A percentile compares a stretch with the other conserved stretches of the same genome.
phyloP scores from a whole-genome alignment of 2,888 invertebrate species.

The Cataglyphis livida region DNA sequence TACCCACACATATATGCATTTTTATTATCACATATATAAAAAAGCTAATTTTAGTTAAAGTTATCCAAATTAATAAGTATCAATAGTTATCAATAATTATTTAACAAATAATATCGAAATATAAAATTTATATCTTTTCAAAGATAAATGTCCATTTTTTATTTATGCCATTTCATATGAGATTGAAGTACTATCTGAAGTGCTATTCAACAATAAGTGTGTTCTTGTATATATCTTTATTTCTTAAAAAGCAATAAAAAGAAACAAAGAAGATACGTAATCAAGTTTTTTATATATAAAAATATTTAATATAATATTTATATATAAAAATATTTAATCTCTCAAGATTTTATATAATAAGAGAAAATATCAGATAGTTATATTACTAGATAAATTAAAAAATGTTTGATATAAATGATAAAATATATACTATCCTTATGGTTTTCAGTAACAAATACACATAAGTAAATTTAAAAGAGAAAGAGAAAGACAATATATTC shows the following conservation, averaged over 20 bases:
- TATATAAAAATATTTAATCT: neutral
- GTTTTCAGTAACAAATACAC: neutral
- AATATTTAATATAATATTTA: neutral
- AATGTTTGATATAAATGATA: neutral
- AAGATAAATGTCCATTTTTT: neutral
- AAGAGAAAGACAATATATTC: neutral
- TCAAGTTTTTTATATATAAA: neutral
- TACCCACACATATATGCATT: neutral
- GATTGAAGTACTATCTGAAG: neutral
- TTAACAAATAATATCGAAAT: too few species aligned
- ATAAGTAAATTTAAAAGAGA: neutral
- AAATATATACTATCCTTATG: neutral
- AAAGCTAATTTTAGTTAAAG: neutral
- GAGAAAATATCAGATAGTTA: neutral
- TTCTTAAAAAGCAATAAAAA: neutral
- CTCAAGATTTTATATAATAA: neutral
- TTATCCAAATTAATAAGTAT: neutral
- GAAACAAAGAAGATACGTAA: neutral
- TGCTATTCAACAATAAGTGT: neutral
- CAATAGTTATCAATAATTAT: too few species aligned
- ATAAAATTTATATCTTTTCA: neutral
- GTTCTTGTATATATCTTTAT: neutral
- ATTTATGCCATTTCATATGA: neutral
- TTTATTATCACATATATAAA: neutral
- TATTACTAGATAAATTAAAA: neutral